Base-by-base conservation (phyloP, 2,797 vertebrate genomes). In the Discoglossus pictus region DNA sequence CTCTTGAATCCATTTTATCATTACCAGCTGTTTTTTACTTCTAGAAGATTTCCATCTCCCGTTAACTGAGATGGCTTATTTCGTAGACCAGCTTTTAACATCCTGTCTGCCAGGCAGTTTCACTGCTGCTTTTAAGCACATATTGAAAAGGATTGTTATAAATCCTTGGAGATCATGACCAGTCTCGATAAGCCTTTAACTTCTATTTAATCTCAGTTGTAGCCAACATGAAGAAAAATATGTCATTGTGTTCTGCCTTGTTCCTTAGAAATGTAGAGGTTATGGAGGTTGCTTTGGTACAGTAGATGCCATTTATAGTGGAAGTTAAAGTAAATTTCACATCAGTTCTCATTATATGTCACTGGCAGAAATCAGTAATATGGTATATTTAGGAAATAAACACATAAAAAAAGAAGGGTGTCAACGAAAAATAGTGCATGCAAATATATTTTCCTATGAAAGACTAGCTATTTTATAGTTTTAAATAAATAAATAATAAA, bases 151-250 rank as follows among this genome's bases (percentile, higher is more conserved):
- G 23, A 82, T 82, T 82, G 72, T 43, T 73, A 61, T 1, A 55
- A 23, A 59, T 2, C 56, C 48, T 74, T 46, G 67, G 56, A 38
- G 31, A 10, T 34, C 51, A 56, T 56, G 64, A 54, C 76, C 78
- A 79, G 58, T 66, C 54, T 73, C 77, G 61, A 60, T 76, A 60
- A 82, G 77, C 48, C 58, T 55, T 76, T 73, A 76, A 56, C 27
- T 36, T 42, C 73, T 79, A 73, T 72, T 72, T 61, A 82, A 76
- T 86, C 63, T 56, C 11, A 46, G 76, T 80, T 79, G 74, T 80
- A 80, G 77, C 74, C 39, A 79, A 46, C 78, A 78, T n/a, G n/a
- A n/a, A n/a, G n/a, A n/a, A n/a, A n/a, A n/a, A 75, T 73, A 76
- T 77, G 52, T 62, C 61, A 64, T 27, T 86, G 48, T 64, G 17